Percentiles rank a stretch among this genome's conserved stretches.
Conservation (phyloP, 2,797 vertebrate species). For the Myotis vivesi region DNA sequence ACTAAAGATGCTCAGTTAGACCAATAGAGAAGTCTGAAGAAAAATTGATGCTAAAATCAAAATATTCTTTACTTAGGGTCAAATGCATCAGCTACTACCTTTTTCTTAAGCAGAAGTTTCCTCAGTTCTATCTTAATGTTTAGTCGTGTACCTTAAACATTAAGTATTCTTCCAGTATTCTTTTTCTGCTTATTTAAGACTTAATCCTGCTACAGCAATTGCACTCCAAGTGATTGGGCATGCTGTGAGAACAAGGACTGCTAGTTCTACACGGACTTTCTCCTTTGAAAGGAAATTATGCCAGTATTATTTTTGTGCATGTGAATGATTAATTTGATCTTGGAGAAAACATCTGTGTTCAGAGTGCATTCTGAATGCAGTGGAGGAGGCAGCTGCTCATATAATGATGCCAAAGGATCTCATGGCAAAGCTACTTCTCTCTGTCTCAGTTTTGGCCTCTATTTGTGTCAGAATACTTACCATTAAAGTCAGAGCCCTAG, state of each 20-base stretch:
- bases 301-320: background rate
- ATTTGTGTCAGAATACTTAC: background rate
- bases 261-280: background rate
- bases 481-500: background rate
- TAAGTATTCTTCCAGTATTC: background rate
- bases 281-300: background rate
- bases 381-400: background rate
- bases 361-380: background rate
- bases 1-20: background rate
- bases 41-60: constrained; percentile 47
- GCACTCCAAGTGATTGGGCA: background rate
- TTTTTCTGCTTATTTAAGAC: background rate
- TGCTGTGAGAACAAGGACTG: background rate
- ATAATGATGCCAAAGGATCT: background rate
- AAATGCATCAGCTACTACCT: background rate
- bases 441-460: background rate
- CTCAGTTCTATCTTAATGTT: background rate
- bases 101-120: background rate
- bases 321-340: background rate
- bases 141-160: background rate
- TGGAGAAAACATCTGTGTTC: background rate
- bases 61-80: background rate
- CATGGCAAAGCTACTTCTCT: background rate
- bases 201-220: background rate
- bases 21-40: background rate